Evolutionary conservation across 1,140 invertebrate species (phyloP), one percentile per base, ranked within the genome.

Genomic region (Heliothis virescens): DNA sequence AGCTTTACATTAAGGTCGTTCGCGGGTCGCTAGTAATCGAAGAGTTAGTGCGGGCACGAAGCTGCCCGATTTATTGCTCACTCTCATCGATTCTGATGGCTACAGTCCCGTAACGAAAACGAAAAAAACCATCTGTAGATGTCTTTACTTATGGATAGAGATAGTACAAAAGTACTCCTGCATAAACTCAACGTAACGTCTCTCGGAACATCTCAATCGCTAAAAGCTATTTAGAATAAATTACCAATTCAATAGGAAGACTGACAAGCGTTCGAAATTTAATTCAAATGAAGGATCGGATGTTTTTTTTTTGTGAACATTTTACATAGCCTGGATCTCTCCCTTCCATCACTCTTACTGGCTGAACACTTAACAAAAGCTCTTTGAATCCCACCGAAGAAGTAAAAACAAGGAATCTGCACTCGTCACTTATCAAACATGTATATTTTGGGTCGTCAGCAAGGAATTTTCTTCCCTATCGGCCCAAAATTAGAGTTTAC

Each of bases 361-460:
- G 80, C 85, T 83, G 86, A 90, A 86, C 86, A 88, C 86, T 90
- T 92, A 90, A 91, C 87, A 87, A 87, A 89, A 89, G 85, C 87
- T 88, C 85, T 86, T 86, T 72, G 86, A 90, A 90, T 91, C 86
- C 87, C 87, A 85, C 83, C 83, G 77, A 85, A 86, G 80, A 79
- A 88, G 84, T 89, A 90, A 92, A 91, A 90, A 89, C 85, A 92
- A 89, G 86, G 85, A 90, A 90, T 89, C 86, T 80, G 81, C 81
- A 63, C 77, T 72, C 60, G 76, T 77, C 62, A 77, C 74, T 83
- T 85, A 83, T 85, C 80, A 85, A 82, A 80, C 83, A 81, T 86
- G 34, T 41, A 89, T 85, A 81, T 82, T 82, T 29, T 48, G 59
- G 16, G 5, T 18, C 13, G 41, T 53, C 47, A 18, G 29, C 53